These are phyloP conservation scores for Agapetus fuscipes DNA, from an alignment of 2,888 invertebrate species.

Conservation along the genomic window DNA sequence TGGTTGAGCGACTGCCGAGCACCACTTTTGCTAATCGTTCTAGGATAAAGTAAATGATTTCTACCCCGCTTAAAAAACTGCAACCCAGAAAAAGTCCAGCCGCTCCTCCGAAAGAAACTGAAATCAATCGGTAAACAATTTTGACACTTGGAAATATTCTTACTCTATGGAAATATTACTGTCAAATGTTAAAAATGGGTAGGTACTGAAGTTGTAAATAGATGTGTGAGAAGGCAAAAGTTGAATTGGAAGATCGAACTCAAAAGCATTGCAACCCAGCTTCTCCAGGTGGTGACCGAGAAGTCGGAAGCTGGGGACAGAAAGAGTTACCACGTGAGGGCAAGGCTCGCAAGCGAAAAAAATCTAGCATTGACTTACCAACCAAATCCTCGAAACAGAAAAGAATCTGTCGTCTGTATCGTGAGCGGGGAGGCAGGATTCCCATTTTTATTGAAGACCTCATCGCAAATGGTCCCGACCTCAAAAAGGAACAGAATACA, in stretches of 20 bases:
- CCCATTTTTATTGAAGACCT: slow-evolving; percentile 43
- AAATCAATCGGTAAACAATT: slow-evolving; percentile 24
- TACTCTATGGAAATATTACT: too few relatives aligned
- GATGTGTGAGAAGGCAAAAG: too few relatives aligned
- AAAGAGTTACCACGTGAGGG: too few relatives aligned
- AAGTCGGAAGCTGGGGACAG: too few relatives aligned
- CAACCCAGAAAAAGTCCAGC: slow-evolving; percentile 54
- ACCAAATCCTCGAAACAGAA: slow-evolving; percentile 55
- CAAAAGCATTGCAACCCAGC: not conserved
- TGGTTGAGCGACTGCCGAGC: too few relatives aligned
- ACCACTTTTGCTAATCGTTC: slow-evolving; percentile 22
- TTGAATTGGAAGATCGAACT: not conserved
- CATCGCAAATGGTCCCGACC: slow-evolving; percentile 28
- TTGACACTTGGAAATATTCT: too few relatives aligned
- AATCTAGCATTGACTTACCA: slow-evolving; percentile 35
- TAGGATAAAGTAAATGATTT: slow-evolving; percentile 45
- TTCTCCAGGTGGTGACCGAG: too few relatives aligned
- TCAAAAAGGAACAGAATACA: slow-evolving; percentile 1
- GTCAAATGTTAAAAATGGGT: too few relatives aligned
- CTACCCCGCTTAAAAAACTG: slow-evolving; percentile 52
- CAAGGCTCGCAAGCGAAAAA: too few relatives aligned
- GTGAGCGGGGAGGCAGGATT: slow-evolving; percentile 43
- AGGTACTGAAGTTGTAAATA: too few relatives aligned
- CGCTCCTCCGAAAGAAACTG: slow-evolving; percentile 55
- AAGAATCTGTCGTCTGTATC: slow-evolving; percentile 50